Conservation (phyloP, 2,888 invertebrate species). For the Beris morrisii region DNA sequence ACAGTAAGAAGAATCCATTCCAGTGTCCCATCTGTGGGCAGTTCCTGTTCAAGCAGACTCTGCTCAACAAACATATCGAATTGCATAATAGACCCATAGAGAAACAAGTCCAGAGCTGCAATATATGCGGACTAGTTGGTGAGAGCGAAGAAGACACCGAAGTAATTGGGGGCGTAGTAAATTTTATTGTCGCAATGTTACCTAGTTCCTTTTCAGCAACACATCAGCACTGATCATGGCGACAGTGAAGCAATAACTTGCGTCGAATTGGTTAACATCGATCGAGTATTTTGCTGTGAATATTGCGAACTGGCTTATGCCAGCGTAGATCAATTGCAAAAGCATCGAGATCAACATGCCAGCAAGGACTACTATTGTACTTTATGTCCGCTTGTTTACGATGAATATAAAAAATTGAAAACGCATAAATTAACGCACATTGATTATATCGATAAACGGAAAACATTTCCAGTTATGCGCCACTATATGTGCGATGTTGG, state of each 20-base stretch:
- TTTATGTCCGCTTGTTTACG: conserved; percentile 38
- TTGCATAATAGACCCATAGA: conserved; percentile 39
- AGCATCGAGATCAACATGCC: conserved; percentile 46
- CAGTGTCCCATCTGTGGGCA: conserved; percentile 46
- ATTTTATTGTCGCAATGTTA: neutral
- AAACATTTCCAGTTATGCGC: conserved; percentile 39
- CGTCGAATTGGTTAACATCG: conserved; percentile 33
- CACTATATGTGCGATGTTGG: conserved; percentile 48
- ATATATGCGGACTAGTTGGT: conserved; percentile 47
- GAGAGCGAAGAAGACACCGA: conserved; percentile 41
- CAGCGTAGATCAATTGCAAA: conserved; percentile 42
- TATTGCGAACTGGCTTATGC: conserved; percentile 49
- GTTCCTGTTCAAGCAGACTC: conserved; percentile 45
- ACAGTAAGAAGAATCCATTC: conserved; percentile 36
- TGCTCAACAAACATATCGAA: conserved; percentile 48
- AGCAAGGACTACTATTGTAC: conserved; percentile 35
- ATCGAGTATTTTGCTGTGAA: conserved; percentile 48
- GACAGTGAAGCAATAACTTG: conserved; percentile 27
- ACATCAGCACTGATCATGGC: conserved; percentile 26
- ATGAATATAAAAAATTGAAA: conserved; percentile 40
- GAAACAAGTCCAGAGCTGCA: conserved; percentile 42
- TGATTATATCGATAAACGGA: conserved; percentile 39
- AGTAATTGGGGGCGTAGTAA: conserved; percentile 39
- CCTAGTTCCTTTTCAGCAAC: conserved; percentile 33
- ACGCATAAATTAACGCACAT: conserved; percentile 43